Conservation (phyloP, 2,888 invertebrate species). For the Lepetodrilus schrolli region DNA sequence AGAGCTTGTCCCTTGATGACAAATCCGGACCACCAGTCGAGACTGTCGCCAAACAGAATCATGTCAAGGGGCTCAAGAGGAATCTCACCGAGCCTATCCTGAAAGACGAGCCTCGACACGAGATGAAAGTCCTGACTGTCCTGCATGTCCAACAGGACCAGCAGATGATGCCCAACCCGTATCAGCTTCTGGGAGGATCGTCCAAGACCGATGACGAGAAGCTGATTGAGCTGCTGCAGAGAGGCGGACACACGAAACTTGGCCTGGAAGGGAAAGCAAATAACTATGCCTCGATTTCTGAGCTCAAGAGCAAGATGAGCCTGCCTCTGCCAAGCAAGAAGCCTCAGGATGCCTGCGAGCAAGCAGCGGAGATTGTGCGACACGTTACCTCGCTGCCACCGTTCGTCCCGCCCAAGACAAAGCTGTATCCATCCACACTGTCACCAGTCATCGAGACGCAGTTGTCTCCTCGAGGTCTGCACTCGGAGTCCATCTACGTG, state of each 20-base stretch:
- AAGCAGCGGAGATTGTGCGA: conserved; percentile 58
- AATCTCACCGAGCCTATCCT: conserved; percentile 42
- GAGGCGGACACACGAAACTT: conserved; percentile 32
- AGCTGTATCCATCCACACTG: conserved; percentile 53
- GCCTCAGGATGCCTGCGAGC: conserved; percentile 50
- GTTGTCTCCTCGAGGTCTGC: conserved; percentile 13
- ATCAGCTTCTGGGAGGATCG: conserved; percentile 32
- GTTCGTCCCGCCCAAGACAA: conserved; percentile 66
- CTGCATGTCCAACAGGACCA: conserved; percentile 52
- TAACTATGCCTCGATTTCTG: conserved; percentile 36
- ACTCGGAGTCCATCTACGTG: conserved; percentile 38
- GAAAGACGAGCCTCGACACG: conserved; percentile 36
- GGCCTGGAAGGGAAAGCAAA: background rate
- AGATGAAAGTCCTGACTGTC: conserved; percentile 57
- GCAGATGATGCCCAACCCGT: conserved; percentile 20
- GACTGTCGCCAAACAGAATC: background rate
- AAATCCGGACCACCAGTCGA: background rate
- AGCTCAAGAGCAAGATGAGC: conserved; percentile 49
- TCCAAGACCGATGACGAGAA: conserved; percentile 71
- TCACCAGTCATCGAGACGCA: conserved; percentile 57
- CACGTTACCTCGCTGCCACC: conserved; percentile 61
- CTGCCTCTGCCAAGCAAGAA: conserved; percentile 38
- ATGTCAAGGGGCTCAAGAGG: background rate
- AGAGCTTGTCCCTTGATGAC: conserved; percentile 33
- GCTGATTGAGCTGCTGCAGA: conserved; percentile 58